Percentiles rank a stretch among this genome's conserved stretches.
Conservation (phyloP, 2,113 vertebrate species). For the Phasianus colchicus region DNA sequence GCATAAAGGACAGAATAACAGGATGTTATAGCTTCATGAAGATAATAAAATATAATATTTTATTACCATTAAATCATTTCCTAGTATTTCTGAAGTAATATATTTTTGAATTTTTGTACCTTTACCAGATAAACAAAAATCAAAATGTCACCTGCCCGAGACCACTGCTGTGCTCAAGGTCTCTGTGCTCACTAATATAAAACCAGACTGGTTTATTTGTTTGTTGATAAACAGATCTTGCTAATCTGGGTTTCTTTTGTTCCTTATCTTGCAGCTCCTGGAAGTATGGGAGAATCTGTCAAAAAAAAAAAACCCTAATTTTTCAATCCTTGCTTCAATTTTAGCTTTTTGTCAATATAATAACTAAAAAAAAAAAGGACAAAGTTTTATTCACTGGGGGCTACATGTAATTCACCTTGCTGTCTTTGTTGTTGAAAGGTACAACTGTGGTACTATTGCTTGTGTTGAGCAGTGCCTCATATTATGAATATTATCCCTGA, state of each 20-base stretch:
- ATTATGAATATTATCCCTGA: background rate
- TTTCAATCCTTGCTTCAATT: background rate
- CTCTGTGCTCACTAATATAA: slow-evolving; percentile 21
- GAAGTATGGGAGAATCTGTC: background rate
- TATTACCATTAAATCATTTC: slow-evolving; percentile 73
- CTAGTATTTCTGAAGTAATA: slow-evolving; percentile 69
- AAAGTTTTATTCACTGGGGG: background rate
- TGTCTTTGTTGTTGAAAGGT: background rate
- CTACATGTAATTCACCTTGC: background rate
- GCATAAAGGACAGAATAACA: slow-evolving; percentile 72
- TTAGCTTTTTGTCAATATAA: background rate
- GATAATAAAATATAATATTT: slow-evolving; percentile 62
- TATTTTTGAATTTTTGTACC: slow-evolving; percentile 45
- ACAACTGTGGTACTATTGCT: background rate
- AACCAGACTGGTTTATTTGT: background rate
- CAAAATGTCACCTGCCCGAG: slow-evolving; percentile 61
- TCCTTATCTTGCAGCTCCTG: background rate
- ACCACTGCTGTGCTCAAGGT: slow-evolving; percentile 30
- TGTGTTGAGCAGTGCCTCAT: background rate
- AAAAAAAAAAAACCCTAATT: background rate
- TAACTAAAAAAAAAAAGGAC: background rate
- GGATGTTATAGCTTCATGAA: slow-evolving; percentile 71
- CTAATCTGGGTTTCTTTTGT: background rate
- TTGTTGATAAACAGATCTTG: background rate
- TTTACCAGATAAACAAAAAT: slow-evolving; percentile 58